These are phyloP conservation scores for Drosophila novamexicana DNA, from an alignment of 1,140 invertebrate species.

Conservation along the genomic window DNA sequence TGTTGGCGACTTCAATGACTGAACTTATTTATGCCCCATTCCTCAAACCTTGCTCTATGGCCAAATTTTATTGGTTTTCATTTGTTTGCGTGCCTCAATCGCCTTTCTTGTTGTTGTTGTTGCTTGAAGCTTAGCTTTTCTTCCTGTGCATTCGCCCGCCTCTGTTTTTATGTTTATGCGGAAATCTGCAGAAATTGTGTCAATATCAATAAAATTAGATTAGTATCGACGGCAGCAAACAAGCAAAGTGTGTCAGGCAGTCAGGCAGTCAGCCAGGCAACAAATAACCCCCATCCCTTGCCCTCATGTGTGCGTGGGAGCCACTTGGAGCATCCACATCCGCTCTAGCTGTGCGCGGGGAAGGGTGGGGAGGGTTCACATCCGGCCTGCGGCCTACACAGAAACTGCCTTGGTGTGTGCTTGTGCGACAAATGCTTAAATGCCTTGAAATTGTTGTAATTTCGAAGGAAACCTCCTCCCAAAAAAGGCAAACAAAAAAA, in stretches of 20 bases:
- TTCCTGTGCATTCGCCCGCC: slow-evolving; percentile 17
- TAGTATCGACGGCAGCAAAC: slow-evolving; percentile 76
- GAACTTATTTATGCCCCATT: slow-evolving; percentile 33
- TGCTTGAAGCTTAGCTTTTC: slow-evolving; percentile 38
- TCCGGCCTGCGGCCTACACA: slow-evolving; percentile 47
- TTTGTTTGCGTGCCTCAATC: slow-evolving; percentile 54
- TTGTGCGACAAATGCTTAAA: slow-evolving; percentile 76
- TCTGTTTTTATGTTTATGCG: slow-evolving; percentile 81
- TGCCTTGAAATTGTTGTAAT: slow-evolving; percentile 73
- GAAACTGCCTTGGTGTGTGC: slow-evolving; percentile 15
- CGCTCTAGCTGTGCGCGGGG: slow-evolving; percentile 39
- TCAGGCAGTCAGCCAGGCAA: slow-evolving; percentile 43
- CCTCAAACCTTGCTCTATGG: slow-evolving; percentile 21
- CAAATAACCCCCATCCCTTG: slow-evolving; percentile 47
- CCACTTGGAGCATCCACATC: slow-evolving; percentile 41
- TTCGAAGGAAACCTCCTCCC: slow-evolving; percentile 32
- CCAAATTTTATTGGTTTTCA: slow-evolving; percentile 70
- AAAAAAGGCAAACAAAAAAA: slow-evolving; percentile 1
- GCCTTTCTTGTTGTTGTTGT: slow-evolving; percentile 17
- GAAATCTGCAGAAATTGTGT: slow-evolving; percentile 82
- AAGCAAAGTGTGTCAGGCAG: slow-evolving; percentile 45
- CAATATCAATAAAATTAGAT: slow-evolving; percentile 83
- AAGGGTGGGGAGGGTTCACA: neutral
- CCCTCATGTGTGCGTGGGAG: slow-evolving; percentile 37
- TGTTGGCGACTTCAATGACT: slow-evolving; percentile 24